Evolutionary conservation across 2,797 vertebrate genomes (phyloP).

Genomic region (Tapirus indicus): DNA sequence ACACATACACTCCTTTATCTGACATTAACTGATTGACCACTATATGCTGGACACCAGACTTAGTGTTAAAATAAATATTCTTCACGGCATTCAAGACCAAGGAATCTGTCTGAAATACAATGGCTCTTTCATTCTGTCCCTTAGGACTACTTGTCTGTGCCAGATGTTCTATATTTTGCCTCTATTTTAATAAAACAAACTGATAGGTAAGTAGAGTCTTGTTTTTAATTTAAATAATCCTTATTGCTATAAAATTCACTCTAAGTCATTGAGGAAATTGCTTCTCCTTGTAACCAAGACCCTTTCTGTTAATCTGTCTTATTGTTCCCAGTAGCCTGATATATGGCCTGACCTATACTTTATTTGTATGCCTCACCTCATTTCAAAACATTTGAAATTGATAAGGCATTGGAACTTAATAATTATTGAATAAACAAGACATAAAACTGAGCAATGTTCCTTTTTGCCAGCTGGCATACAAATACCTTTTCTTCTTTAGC

Average conservation of each 20-base stretch:
- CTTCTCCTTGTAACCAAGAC: not conserved
- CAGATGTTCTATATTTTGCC: not conserved
- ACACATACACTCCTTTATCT: not conserved
- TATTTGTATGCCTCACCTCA: not conserved
- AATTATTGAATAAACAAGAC: not conserved
- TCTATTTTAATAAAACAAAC: constrained; percentile 30
- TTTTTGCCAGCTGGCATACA: not conserved
- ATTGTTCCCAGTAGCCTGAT: not conserved
- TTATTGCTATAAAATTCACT: not conserved
- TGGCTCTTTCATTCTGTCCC: not conserved
- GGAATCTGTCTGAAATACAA: not conserved
- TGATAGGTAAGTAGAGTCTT: not conserved
- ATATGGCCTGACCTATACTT: not conserved
- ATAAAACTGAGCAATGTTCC: not conserved
- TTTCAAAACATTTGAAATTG: constrained; percentile 1
- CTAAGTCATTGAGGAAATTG: not conserved
- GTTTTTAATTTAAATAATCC: not conserved
- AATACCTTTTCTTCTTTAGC: not conserved
- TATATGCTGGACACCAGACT: not conserved
- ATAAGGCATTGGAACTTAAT: not conserved
- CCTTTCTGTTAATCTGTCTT: not conserved
- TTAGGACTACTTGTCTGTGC: not conserved
- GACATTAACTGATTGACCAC: not conserved
- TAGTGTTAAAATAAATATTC: not conserved
- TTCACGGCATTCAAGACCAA: not conserved